These are phyloP conservation scores for Heliconius charithonia DNA, from an alignment of 2,888 invertebrate species.

Conservation along the genomic window DNA sequence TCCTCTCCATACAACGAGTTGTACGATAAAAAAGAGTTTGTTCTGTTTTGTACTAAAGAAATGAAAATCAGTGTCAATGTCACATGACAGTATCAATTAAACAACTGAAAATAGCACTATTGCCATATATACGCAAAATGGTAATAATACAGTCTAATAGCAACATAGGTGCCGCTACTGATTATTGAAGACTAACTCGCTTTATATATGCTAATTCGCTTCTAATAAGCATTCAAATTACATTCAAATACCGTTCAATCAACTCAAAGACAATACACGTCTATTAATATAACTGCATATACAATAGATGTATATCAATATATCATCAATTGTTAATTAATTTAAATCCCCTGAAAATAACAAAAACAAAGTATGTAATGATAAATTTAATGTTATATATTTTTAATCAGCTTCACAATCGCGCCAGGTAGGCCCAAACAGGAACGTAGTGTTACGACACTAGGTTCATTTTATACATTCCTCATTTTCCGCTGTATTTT, in stretches of 20 bases:
- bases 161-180: neutral
- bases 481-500: no score
- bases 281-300: constrained; percentile 17
- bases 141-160: neutral
- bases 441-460: no score
- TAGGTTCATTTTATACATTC: no score
- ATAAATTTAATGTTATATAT: neutral
- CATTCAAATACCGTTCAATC: constrained; percentile 2
- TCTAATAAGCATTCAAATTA: constrained; percentile 25
- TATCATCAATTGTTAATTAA: neutral
- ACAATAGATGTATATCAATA: neutral
- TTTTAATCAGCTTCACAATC: no score
- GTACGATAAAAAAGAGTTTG: no score
- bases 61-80: no score
- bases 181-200: neutral
- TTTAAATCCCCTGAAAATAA: neutral
- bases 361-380: neutral
- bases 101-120: neutral
- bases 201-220: constrained; percentile 16
- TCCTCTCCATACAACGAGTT: no score
- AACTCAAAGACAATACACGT: neutral
- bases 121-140: neutral
- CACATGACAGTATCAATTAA: neutral
- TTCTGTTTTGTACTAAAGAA: no score
- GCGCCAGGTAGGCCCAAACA: no score